Conservation (phyloP, 2,888 invertebrate genomes). For the Agrochola litura region DNA sequence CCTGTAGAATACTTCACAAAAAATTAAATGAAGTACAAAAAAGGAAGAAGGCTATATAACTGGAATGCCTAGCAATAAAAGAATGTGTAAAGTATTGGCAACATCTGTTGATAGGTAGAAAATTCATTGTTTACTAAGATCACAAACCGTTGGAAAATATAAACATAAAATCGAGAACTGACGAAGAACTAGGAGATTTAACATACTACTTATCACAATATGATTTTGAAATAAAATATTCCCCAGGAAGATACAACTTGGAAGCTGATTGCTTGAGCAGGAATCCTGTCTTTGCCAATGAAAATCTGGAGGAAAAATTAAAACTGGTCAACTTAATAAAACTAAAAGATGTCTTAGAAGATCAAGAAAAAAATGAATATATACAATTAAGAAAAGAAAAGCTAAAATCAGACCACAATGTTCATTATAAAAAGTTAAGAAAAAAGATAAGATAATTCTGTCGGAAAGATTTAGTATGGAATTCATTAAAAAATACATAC, state of each 20-base stretch:
- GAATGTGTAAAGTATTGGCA: constrained; percentile 8
- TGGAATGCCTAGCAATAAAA: neutral
- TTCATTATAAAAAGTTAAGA: too few relatives aligned
- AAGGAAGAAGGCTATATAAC: neutral
- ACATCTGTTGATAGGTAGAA: neutral
- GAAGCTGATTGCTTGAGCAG: too few relatives aligned
- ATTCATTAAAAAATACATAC: too few relatives aligned
- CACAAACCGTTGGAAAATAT: constrained; percentile 7
- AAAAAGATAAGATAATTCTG: too few relatives aligned
- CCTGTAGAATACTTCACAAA: too few relatives aligned
- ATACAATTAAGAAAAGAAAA: too few relatives aligned
- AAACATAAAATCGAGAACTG: neutral
- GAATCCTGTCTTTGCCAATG: too few relatives aligned
- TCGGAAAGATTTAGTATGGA: too few relatives aligned
- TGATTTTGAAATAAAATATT: constrained; percentile 1
- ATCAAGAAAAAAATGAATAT: neutral
- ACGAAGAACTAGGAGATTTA: neutral
- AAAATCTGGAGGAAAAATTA: neutral
- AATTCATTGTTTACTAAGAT: constrained; percentile 1
- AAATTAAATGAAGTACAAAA: too few relatives aligned
- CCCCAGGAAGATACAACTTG: too few relatives aligned
- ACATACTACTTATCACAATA: constrained; percentile 10
- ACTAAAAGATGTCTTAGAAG: neutral
- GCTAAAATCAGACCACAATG: too few relatives aligned
- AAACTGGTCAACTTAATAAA: neutral